Evolutionary conservation across 2,888 invertebrate species (phyloP), one percentile per base, ranked within the genome.

Genomic region (Meiosimyza platycephala): DNA sequence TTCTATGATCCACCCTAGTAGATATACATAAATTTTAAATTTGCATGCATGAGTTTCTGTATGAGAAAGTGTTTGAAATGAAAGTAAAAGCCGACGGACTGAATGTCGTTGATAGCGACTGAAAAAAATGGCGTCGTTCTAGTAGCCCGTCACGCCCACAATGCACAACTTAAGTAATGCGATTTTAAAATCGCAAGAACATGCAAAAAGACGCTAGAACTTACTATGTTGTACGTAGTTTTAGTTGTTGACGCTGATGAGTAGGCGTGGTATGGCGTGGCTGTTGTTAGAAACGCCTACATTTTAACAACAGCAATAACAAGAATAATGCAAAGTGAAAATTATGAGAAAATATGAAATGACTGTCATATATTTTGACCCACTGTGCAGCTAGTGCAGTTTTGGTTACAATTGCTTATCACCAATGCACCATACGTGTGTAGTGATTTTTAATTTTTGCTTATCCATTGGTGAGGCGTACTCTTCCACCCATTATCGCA

Each of bases 111-210:
- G 22, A 57, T 15, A 52, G 54, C 9, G 40, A 16, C n/a, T 18
- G 22, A 3, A 57, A 54, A 55, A 40, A 54, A 33, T 66, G 48
- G 48, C 47, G 18, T 18, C n/a, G 11, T 13, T 57, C 33, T 40
- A 28, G 15, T 11, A 13, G 54, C 18, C 40, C 60, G 18, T 60
- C 70, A 60, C 69, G 52, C 52, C 51, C 28, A 52, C 52, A 48
- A 40, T 18, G 50, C 50, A 40, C 51, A 63, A 47, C 15, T 16
- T 52, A 62, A 63, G 54, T 54, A 63, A 70, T 63, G 70, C 54
- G 63, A 70, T 70, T 63, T 63, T 70, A 62, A 70, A 70, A 70
- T 64, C 70, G 54, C 70, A 54, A 7, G 40, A 70, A 52, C 63
- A 70, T 51, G 64, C 50, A 40, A 55, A 28, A 60, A n/a, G 18